Evolutionary conservation across 2,113 vertebrate species (phyloP).

Genomic region (Toxotes chatareus): DNA sequence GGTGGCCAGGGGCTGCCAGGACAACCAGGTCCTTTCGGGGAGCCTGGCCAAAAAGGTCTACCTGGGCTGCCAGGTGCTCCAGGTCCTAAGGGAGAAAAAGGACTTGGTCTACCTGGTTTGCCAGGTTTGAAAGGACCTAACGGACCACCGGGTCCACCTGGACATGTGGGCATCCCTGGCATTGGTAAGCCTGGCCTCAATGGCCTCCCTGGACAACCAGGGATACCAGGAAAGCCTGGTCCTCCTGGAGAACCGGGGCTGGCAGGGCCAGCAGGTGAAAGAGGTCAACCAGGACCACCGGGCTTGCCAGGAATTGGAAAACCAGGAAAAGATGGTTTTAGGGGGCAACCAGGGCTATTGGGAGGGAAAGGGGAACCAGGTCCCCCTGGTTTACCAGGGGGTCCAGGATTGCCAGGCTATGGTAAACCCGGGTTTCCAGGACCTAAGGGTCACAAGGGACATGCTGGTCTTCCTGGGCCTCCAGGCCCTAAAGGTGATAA

Average conservation of each 20-base stretch:
- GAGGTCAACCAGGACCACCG: constrained; percentile 88
- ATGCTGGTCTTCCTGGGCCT: constrained; percentile 87
- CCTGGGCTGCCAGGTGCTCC: constrained; percentile 87
- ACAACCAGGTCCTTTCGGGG: constrained; percentile 87
- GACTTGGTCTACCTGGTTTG: constrained; percentile 89
- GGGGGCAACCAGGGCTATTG: constrained; percentile 89
- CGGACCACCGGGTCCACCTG: constrained; percentile 88
- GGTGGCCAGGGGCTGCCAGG: constrained; percentile 93
- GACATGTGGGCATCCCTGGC: constrained; percentile 88
- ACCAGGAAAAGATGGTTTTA: constrained; percentile 91
- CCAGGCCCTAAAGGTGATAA: constrained; percentile 91
- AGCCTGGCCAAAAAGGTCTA: constrained; percentile 91
- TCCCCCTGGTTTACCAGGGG: constrained; percentile 87
- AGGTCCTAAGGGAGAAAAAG: constrained; percentile 92
- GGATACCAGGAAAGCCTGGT: constrained; percentile 89
- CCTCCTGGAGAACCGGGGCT: constrained; percentile 88
- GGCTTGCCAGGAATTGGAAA: constrained; percentile 92
- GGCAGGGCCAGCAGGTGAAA: constrained; percentile 86
- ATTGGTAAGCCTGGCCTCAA: constrained; percentile 91
- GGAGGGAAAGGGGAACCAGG: constrained; percentile 88
- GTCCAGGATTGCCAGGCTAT: constrained; percentile 89
- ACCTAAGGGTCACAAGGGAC: constrained; percentile 91
- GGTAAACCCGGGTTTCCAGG: constrained; percentile 94
- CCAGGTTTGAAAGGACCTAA: constrained; percentile 91
- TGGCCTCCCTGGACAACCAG: constrained; percentile 91